phyloP scores from a whole-genome alignment of 2,888 invertebrate species.

The Tenthredo livida region DNA sequence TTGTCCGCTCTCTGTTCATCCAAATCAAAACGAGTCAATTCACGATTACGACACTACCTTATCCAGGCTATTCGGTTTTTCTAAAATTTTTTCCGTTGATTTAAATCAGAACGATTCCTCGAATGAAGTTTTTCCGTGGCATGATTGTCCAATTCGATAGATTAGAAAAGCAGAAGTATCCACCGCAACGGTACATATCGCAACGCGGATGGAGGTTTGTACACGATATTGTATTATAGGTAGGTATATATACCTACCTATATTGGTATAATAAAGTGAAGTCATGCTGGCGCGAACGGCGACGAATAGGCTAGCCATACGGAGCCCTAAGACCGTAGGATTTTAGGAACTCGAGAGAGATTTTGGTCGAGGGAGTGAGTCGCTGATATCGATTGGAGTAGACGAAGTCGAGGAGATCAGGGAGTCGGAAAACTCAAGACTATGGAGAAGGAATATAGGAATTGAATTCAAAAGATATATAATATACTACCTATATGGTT shows the following conservation, averaged over 20 bases:
- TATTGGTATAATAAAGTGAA: neutral
- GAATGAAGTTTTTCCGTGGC: too few species aligned
- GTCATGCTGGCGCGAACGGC: conserved; percentile 13
- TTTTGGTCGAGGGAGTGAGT: conserved; percentile 16
- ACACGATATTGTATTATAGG: too few species aligned
- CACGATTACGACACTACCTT: too few species aligned
- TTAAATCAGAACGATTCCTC: too few species aligned
- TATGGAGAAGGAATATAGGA: neutral
- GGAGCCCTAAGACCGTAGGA: conserved; percentile 15
- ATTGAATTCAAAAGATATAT: neutral
- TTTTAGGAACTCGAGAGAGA: conserved; percentile 33
- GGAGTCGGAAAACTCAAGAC: neutral
- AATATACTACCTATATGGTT: too few species aligned
- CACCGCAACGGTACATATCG: neutral
- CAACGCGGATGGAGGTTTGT: too few species aligned
- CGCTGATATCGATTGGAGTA: neutral
- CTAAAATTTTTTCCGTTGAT: too few species aligned
- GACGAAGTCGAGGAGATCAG: neutral
- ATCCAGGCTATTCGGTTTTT: too few species aligned
- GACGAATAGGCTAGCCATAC: conserved; percentile 21
- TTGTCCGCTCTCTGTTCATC: too few species aligned
- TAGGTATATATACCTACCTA: neutral
- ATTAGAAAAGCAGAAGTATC: neutral
- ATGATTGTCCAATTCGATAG: neutral
- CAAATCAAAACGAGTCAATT: too few species aligned